phyloP scores from a whole-genome alignment of 2,113 vertebrate species.

The Lycocorax pyrrhopterus region DNA sequence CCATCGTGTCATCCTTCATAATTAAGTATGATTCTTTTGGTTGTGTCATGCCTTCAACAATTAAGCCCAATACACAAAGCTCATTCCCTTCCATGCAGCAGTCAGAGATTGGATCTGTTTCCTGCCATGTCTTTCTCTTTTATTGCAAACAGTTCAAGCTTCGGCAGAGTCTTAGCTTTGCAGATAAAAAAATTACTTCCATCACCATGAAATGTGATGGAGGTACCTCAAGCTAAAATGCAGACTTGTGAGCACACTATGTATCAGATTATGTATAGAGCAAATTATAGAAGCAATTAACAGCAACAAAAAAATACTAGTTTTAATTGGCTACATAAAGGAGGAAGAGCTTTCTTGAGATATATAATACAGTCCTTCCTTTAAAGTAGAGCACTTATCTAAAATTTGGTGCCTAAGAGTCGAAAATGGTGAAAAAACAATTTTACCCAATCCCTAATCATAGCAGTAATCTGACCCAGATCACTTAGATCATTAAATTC shows the following conservation, averaged over 20 bases:
- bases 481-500: not conserved
- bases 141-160: not conserved
- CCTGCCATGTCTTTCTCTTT: not conserved
- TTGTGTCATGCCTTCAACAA: not conserved
- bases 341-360: not conserved
- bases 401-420: not conserved
- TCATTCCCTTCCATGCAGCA: not conserved
- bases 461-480: not conserved
- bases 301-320: not conserved
- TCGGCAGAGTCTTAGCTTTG: not conserved
- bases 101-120: not conserved
- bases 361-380: not conserved
- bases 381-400: not conserved
- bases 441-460: not conserved
- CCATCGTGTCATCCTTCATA: not conserved
- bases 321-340: not conserved
- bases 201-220: not conserved
- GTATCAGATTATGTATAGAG: not conserved
- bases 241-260: not conserved
- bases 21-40: not conserved
- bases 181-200: not conserved
- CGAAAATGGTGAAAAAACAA: accelerated
- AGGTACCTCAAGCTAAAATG: not conserved
- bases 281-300: not conserved
- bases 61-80: not conserved